A percentile compares a stretch with the other conserved stretches of the same genome.
These are phyloP conservation scores for Pecten maximus DNA, from an alignment of 2,888 invertebrate species.

Conservation along the genomic window DNA sequence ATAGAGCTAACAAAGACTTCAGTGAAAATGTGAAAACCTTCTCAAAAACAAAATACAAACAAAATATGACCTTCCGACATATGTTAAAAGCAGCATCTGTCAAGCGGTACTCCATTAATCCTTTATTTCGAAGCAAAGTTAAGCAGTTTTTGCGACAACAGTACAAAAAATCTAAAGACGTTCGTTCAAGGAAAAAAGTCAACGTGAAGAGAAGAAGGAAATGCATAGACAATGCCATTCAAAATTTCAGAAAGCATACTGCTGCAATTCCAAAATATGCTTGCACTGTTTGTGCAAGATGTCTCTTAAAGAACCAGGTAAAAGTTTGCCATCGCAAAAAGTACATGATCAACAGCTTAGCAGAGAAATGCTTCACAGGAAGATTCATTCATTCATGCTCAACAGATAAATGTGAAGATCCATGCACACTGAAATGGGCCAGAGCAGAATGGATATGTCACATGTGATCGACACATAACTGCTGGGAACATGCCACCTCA, in stretches of 20 bases:
- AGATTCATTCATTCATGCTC: not conserved
- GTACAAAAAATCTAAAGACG: not conserved
- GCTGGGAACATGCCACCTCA: slow-evolving; percentile 42
- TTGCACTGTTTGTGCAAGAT: not conserved
- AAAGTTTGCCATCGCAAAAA: slow-evolving; percentile 36
- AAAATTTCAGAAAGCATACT: not conserved
- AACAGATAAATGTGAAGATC: not conserved
- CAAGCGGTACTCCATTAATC: not conserved
- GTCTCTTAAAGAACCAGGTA: slow-evolving; percentile 33
- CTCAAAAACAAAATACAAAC: not conserved
- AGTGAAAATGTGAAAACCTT: not conserved
- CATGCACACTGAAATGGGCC: not conserved
- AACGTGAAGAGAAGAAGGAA: not conserved
- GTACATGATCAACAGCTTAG: not conserved
- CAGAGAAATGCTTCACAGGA: slow-evolving; percentile 23
- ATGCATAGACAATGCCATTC: not conserved
- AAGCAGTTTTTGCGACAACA: not conserved
- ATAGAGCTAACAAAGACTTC: too few relatives aligned
- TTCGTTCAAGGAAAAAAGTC: not conserved
- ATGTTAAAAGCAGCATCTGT: slow-evolving; percentile 21
- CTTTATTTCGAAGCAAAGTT: slow-evolving; percentile 24
- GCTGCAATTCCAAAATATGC: too few relatives aligned
- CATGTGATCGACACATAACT: slow-evolving; percentile 38
- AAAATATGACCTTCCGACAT: not conserved
- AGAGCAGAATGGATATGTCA: slow-evolving; percentile 41